phyloP scores from a whole-genome alignment of 1,140 invertebrate species.

The Drosophila lacertosa region DNA sequence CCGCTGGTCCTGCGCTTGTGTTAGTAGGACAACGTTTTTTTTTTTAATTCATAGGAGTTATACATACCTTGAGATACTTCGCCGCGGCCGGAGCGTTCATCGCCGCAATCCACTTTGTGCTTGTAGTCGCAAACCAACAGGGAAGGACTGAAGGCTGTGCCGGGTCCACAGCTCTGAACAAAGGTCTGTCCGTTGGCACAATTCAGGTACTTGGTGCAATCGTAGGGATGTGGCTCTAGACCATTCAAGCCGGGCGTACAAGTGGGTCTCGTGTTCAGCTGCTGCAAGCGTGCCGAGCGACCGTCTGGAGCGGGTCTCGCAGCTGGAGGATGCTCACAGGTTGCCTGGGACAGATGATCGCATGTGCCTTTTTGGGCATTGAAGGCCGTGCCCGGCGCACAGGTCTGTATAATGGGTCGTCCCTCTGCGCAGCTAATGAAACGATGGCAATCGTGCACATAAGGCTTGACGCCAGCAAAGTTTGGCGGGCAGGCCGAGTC shows the following conservation, averaged over 20 bases:
- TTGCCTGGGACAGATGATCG: slow-evolving; percentile 85
- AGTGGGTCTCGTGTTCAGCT: slow-evolving; percentile 35
- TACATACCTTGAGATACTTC: slow-evolving; percentile 45
- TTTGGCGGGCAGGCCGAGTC: slow-evolving; percentile 85
- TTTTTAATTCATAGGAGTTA: no score
- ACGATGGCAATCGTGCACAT: slow-evolving; percentile 87
- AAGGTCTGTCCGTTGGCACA: slow-evolving; percentile 87
- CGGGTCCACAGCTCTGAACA: slow-evolving; percentile 87
- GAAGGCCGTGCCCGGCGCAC: slow-evolving; percentile 88
- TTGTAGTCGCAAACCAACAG: slow-evolving; percentile 87
- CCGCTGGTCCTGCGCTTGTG: slow-evolving; percentile 17
- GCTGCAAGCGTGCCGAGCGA: slow-evolving; percentile 46
- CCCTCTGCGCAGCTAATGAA: slow-evolving; percentile 89
- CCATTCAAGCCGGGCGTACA: slow-evolving; percentile 85
- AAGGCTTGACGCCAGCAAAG: slow-evolving; percentile 86
- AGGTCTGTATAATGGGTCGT: slow-evolving; percentile 86
- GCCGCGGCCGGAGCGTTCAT: neutral
- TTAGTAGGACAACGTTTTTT: slow-evolving; percentile 60
- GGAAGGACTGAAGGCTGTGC: slow-evolving; percentile 87
- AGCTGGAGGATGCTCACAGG: slow-evolving; percentile 13
- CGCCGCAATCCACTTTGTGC: slow-evolving; percentile 85
- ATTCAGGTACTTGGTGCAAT: slow-evolving; percentile 88
- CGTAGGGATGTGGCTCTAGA: slow-evolving; percentile 86
- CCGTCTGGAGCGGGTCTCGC: neutral
- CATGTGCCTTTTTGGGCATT: slow-evolving; percentile 87